Evolutionary conservation across 2,888 invertebrate species (phyloP).

Genomic region (Exocentrus adspersus): DNA sequence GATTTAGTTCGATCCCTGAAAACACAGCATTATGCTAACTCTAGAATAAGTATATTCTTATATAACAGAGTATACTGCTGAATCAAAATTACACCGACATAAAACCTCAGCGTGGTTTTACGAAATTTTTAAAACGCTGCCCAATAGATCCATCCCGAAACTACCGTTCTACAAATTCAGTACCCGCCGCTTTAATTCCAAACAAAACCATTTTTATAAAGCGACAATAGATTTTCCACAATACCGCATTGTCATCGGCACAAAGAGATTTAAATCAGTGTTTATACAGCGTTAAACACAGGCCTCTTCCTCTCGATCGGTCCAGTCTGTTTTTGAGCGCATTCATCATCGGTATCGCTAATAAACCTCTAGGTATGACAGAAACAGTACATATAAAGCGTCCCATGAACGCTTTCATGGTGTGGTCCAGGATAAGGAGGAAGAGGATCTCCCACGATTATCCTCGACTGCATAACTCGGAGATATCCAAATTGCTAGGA

Average conservation of each 20-base stretch:
- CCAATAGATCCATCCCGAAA: conserved; percentile 9
- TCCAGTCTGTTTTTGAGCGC: conserved; percentile 49
- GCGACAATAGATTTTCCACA: conserved; percentile 56
- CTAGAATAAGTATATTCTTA: too few species aligned
- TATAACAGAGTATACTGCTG: too few species aligned
- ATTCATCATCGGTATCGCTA: conserved; percentile 12
- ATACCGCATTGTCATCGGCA: conserved; percentile 58
- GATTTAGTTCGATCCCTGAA: too few species aligned
- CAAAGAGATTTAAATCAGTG: conserved; percentile 62
- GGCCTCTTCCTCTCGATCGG: conserved; percentile 53
- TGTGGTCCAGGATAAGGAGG: conserved; percentile 80
- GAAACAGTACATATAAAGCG: conserved; percentile 68
- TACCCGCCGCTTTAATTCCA: conserved; percentile 48
- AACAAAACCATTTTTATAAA: conserved; percentile 53
- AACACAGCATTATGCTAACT: too few species aligned
- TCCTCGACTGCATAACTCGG: conserved; percentile 81
- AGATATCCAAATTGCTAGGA: conserved; percentile 84
- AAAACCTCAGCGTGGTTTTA: not conserved
- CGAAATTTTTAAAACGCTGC: not conserved
- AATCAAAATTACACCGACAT: too few species aligned
- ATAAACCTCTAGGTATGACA: conserved; percentile 39
- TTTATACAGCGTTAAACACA: conserved; percentile 61
- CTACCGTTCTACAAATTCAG: conserved; percentile 32
- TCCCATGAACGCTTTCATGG: conserved; percentile 96
- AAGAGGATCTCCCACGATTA: conserved; percentile 86